Base-by-base conservation (phyloP, 2,888 invertebrate genomes). In the Caenorhabditis sp. region DNA sequence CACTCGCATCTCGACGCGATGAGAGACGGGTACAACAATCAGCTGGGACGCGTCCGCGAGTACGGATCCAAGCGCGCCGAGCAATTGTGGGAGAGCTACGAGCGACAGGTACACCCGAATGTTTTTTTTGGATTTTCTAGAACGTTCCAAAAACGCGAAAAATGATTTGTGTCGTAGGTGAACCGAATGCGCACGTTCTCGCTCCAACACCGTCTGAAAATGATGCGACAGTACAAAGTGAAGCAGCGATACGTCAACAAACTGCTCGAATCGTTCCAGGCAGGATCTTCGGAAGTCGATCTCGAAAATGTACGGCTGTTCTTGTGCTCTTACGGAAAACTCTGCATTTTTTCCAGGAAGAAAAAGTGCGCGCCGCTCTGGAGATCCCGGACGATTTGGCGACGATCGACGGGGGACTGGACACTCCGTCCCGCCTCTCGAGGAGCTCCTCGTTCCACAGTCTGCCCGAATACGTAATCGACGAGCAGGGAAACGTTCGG, bases 41-140 rank as follows among this genome's bases (percentile, higher is more conserved):
- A 88, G 61, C 41, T 84, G 58, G 78, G 77, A 20, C 63, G 80
- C 30, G 80, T 84, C 20, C 46, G 82, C 39, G 81, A 83, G n/a
- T 83, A 81, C 56, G 82, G 96, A 72, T 94, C 94, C 1, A 89
- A 90, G 71, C 89, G 95, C 89, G 91, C 96, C 81, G 93, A 94
- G 68, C 92, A 94, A 2, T 92, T 96, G 86, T 92, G 93, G 89
- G 95, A 95, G 90, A 95, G 95, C 90, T 96, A 96, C 90, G 93
- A 93, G 88, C 95, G 95, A 90, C 95, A 96, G 93, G 95, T 81
- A 22, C 90, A 89, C 86, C 15, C 39, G 11, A n/a, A 11, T 39
- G n/a, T n/a, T n/a, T n/a, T 48, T 78, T 50, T 26, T 41, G 4
- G 17, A 32, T 30, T 13, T 26, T 41, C 2, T 22, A 37, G 15